A percentile compares a stretch with the other conserved stretches of the same genome.
phyloP scores from a whole-genome alignment of 2,113 vertebrate genomes.

The Otis tarda region DNA sequence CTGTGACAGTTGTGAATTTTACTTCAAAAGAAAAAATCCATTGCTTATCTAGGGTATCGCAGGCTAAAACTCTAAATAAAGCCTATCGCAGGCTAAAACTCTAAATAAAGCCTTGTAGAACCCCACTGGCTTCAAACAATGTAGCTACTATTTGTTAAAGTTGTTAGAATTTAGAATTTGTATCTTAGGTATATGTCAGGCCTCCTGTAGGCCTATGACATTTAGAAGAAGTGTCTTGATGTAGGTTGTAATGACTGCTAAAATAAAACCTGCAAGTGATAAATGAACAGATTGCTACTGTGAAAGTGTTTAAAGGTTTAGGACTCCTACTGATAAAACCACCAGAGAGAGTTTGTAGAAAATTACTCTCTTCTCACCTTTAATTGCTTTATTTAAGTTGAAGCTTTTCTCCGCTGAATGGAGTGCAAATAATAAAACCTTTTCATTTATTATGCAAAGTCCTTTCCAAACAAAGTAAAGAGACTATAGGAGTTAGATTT shows the following conservation, averaged over 20 bases:
- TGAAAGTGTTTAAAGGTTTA: conserved; percentile 56
- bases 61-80: neutral
- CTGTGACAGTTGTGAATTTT: neutral
- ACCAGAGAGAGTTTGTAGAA: conserved; percentile 47
- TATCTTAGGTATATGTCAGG: conserved; percentile 7
- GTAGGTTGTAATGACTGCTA: conserved; percentile 38
- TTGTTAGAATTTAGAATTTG: neutral
- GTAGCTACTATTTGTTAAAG: neutral
- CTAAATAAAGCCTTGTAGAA: neutral
- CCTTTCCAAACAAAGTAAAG: conserved; percentile 50
- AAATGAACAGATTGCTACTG: conserved; percentile 40
- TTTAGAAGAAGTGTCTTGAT: conserved; percentile 19
- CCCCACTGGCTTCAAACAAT: neutral
- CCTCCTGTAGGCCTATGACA: conserved; percentile 5
- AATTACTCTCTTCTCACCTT: conserved; percentile 63
- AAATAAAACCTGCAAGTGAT: conserved; percentile 31
- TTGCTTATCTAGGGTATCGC: neutral
- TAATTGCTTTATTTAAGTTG: conserved; percentile 69
- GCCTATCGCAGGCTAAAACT: neutral
- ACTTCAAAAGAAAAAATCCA: neutral
- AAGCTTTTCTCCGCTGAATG: conserved; percentile 30
- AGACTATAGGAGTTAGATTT: neutral
- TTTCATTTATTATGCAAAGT: conserved; percentile 66
- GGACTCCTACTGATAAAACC: conserved; percentile 52
- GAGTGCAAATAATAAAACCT: conserved; percentile 49